Base-by-base conservation (phyloP, 2,113 vertebrate genomes). In the Variabilichromis moorii region DNA sequence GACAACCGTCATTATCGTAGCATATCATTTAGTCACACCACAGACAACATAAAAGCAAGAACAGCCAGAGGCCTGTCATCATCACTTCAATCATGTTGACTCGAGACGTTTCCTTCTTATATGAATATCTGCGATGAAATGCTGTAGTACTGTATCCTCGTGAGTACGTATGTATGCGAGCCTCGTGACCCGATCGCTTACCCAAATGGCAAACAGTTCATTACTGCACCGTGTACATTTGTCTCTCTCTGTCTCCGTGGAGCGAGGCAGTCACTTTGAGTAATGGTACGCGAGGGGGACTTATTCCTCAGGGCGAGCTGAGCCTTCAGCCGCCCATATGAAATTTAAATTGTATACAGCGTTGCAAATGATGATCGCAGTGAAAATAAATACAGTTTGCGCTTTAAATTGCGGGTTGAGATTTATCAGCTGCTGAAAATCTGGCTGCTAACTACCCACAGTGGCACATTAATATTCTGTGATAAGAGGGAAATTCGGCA, bases 1-100 rank as follows among this genome's bases (percentile, higher is more conserved):
- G 76, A 92, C 82, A 90, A 17, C 83, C 55, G 50, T 82, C 86
- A 84, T 86, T 71, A 79, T 83, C 7, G 9, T 31, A 88, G 37
- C 82, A 5, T 93, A 54, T 90, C 73, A 92, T 92, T 92, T 81
- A 61, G 45, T 55, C 28, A 4, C 88, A 71, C 85, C 79, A 33
- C 80, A 84, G 73, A 81, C 61, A 21, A 63, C 76, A 51, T 76
- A 21, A 87, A 84, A 81, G 85, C n/a, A 59, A 63, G 37, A 83
- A 81, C 57, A 80, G 71, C 73, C 42, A 24, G 35, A 85, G 87
- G 16, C 40, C 84, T 86, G 88, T 88, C 86, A 91, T 86, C 85
- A 66, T 83, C 61, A 3, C 83, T 51, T 85, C 78, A 26, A 2
- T 86, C 82, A 86, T 2, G 16, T 66, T 86, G 16, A 78, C 55